Base-by-base conservation (phyloP, 2,113 vertebrate genomes). In the Axis porcinus region DNA sequence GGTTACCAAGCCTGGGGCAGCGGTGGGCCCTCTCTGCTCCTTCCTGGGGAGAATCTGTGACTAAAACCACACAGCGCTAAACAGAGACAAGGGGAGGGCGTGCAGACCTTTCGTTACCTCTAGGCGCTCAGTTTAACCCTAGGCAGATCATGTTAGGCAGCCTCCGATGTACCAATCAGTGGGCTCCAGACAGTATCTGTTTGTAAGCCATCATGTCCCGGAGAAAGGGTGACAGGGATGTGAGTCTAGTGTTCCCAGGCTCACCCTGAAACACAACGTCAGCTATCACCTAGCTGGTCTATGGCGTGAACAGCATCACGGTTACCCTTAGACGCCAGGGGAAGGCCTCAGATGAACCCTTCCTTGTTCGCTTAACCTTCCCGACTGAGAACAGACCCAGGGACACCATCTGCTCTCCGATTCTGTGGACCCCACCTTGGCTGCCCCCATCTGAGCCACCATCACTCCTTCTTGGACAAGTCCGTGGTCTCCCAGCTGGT, bases 221-320 rank as follows among this genome's bases (percentile, higher is more conserved):
- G 85, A 52, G 47, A 57, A 83, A 4, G n/a, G 13, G 50, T 19
- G 54, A 50, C 4, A 28, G 0, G 43, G 40, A 52, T 6, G 0
- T 7, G 15, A 64, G 25, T 33, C 40, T 19, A 40, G 43, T 1
- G 2, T 76, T 52, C 23, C 21, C 1, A 21, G 60, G 78, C 33
- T 64, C 33, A 52, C 16, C 13, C 52, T 7, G 0, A 17, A 83
- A 67, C 23, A 28, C 70, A 62, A 28, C 1, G n/a, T 3, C 8
- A 1, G 25, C 52, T 21, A 12, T 27, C 3, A 52, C 25, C 62
- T 6, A 6, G 19, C 33, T 10, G 21, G 15, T 30, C 84, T 58
- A 50, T 2, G 30, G 67, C 19, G 12, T 6, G 7, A 7, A 1
- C 9, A 25, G 0, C 67, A 70, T n/a, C 67, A 23, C 0, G 0